A percentile compares a stretch with the other conserved stretches of the same genome.
phyloP scores from a whole-genome alignment of 2,113 vertebrate genomes.

The Sprattus sprattus region DNA sequence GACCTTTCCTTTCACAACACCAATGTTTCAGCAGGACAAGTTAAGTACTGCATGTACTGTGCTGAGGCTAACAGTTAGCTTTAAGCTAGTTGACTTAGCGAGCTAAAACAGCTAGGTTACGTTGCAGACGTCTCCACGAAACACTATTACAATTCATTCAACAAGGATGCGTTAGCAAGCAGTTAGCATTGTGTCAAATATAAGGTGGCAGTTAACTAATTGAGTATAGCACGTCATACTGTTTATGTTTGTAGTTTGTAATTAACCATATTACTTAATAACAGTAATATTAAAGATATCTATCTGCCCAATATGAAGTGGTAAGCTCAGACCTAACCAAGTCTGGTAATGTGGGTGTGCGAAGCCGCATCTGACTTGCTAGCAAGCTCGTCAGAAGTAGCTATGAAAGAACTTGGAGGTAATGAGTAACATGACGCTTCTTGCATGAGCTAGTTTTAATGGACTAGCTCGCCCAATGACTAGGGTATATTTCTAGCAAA shows the following conservation, averaged over 20 bases:
- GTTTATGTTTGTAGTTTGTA: not conserved
- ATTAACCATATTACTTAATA: not conserved
- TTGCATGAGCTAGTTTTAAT: not conserved
- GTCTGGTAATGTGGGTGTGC: slow-evolving; percentile 6
- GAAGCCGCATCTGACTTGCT: not conserved
- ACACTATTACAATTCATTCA: not conserved
- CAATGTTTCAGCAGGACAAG: not conserved
- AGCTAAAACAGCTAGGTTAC: not conserved
- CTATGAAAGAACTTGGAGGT: not conserved
- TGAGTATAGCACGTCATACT: not conserved
- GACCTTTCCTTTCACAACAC: not conserved
- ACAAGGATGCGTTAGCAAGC: not conserved
- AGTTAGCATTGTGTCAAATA: not conserved
- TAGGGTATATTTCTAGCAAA: not conserved
- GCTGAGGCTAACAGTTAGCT: too few species aligned
- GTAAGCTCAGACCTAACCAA: not conserved
- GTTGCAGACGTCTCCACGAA: not conserved
- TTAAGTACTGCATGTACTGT: not conserved
- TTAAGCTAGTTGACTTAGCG: not conserved
- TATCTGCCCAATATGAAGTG: not conserved
- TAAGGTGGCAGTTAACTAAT: not conserved
- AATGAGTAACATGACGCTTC: not conserved
- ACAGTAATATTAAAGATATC: not conserved
- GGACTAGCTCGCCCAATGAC: not conserved
- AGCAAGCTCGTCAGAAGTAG: not conserved